Evolutionary conservation across 2,113 vertebrate genomes (phyloP).

Genomic region (Actenoides lindsayi): DNA sequence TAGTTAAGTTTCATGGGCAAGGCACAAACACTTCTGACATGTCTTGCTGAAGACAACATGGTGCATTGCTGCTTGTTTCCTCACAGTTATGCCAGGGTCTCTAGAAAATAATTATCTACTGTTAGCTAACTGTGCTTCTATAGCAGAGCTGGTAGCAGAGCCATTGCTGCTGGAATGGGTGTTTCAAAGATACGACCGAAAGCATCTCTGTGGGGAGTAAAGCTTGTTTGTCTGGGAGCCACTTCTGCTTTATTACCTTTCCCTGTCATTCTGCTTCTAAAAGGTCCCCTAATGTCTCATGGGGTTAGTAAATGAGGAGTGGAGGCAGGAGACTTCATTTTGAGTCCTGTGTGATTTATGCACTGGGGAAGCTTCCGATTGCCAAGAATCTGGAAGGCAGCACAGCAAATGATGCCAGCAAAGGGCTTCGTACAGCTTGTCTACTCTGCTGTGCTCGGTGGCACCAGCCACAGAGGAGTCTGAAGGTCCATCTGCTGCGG

Average conservation of each 20-base stretch:
- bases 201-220: background rate
- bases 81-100: background rate
- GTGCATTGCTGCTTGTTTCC: background rate
- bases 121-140: background rate
- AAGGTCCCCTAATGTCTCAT: background rate
- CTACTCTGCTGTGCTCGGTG: background rate
- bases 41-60: background rate
- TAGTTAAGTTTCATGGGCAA: background rate
- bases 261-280: background rate
- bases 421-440: background rate
- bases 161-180: background rate
- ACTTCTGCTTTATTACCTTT: slow-evolving; percentile 14
- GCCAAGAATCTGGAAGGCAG: slow-evolving; percentile 6
- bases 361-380: background rate
- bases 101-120: background rate
- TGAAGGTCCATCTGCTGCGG: background rate
- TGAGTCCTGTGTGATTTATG: background rate
- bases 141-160: background rate
- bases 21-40: background rate
- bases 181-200: background rate
- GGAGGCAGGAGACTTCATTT: slow-evolving; percentile 18
- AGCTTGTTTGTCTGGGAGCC: background rate
- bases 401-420: background rate
- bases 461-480: background rate
- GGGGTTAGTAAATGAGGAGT: slow-evolving; percentile 35